Evolutionary conservation across 2,113 vertebrate genomes (phyloP), one percentile per base, ranked within the genome.

Genomic region (Chamaea fasciata): DNA sequence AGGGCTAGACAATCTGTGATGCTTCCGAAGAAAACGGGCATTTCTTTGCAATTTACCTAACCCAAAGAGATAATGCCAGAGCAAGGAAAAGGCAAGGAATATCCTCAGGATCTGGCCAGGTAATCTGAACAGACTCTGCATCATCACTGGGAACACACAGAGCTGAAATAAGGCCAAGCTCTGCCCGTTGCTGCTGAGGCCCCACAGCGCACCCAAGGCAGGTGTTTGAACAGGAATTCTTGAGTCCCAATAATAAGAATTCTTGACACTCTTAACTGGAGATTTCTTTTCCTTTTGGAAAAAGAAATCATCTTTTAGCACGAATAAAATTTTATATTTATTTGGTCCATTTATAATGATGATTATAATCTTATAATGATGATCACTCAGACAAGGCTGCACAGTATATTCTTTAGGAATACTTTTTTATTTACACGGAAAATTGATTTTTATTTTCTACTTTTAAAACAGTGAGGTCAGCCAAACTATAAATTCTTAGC

Each of bases 31-130:
- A 83, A 93, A 93, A 60, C 33, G 59, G 82, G 76, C 89, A 77
- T 78, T 93, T 83, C 87, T 91, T 59, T n/a, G 67, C 56, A 74
- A 55, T 81, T 96, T 83, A 71, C 83, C 63, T 86, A 96, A 96
- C 64, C 64, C 47, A 75, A 92, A 62, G 24, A 84, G 87, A 82
- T 79, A 95, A 95, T 56, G 70, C 63, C 84, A 74, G 59, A 95
- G 56, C 56, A 82, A 47, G 65, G 39, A 77, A 92, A 82, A 88
- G 55, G 73, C 70, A 89, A 81, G 68, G 68, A 94, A 49, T 16
- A 33, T n/a, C 82, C 88, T 63, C 7, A 2, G 81, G 87, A 89
- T 75, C 26, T 87, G 81, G 33, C 33, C 85, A 87, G 73, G 71
- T 78, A 62, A 59, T 83, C 37, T 28, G 39, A 52, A 74, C 6